These are phyloP conservation scores for Percopsis transmontana DNA, from an alignment of 2,113 vertebrate species.

Conservation along the genomic window DNA sequence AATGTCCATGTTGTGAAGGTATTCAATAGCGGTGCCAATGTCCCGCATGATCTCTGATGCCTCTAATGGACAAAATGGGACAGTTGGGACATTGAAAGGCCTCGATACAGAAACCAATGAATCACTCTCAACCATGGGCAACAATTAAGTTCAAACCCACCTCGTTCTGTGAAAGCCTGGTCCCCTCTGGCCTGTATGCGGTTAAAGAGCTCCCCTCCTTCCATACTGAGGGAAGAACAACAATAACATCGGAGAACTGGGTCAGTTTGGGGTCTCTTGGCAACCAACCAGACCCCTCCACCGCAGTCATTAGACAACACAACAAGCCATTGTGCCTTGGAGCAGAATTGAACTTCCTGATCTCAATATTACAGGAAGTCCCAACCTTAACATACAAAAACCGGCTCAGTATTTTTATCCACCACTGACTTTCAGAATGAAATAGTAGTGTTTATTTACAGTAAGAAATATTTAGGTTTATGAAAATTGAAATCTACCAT, in stretches of 20 bases:
- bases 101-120: not conserved
- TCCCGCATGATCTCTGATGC: constrained; percentile 91
- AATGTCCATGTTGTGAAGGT: constrained; percentile 87
- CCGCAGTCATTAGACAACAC: constrained; percentile 32
- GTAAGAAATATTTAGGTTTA: not conserved
- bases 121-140: not conserved
- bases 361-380: too few species aligned
- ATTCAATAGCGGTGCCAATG: constrained; percentile 89
- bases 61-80: constrained; percentile 72
- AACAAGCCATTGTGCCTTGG: constrained; percentile 35
- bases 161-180: constrained; percentile 76
- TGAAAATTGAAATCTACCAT: not conserved
- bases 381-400: constrained; percentile 24
- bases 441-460: too few species aligned
- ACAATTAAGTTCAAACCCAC: constrained; percentile 39
- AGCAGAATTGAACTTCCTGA: too few species aligned
- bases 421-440: not conserved
- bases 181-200: constrained; percentile 72
- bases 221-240: constrained; percentile 65
- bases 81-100: not conserved
- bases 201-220: constrained; percentile 74
- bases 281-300: constrained; percentile 10
- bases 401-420: not conserved
- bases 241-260: constrained; percentile 47
- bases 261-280: constrained; percentile 24